Evolutionary conservation across 1,140 invertebrate genomes (phyloP), one percentile per base, ranked within the genome.

Genomic region (Leptopilina boulardi): DNA sequence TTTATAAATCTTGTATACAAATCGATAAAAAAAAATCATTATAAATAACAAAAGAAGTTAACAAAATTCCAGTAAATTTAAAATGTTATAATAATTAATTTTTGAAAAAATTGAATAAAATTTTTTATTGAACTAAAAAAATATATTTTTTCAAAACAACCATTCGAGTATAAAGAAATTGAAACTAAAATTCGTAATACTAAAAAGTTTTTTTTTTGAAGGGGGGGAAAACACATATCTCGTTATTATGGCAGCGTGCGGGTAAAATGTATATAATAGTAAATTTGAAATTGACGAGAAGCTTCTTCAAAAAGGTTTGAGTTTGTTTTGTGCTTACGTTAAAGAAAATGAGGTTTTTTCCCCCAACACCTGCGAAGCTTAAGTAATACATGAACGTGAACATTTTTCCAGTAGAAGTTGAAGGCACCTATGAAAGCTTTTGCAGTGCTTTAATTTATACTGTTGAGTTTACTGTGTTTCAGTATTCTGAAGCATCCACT

Each of bases 381-480:
- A 51, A 51, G 47, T 51, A 51, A 51, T 51, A 51, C 47, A 51
- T 51, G 47, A 51, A 51, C 47, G 47, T 18, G 47, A 51, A 51
- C 47, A 51, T 51, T 51, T 51, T 51, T 51, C 47, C 15, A 51
- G 47, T 18, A 51, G 47, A 34, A 30, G 10, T 66, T 66, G 9
- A 34, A 30, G 59, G 13, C 26, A 30, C 21, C 15, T 66, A 66
- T 30, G 26, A 66, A 66, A n/a, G 59, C 59, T 77, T 38, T 38
- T 80, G 79, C 76, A 76, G 74, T 77, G 75, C 77, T 78, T 74
- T 70, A 81, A 78, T 66, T 66, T 34, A 66, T 78, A 71, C 80
- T 78, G 70, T 76, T 78, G 79, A 75, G 74, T 71, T 70, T 78
- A 76, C 72, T 70, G 66, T 70, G 74, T 75, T 77, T 59, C 73